Conservation (phyloP, 2,113 vertebrate genomes). For the Piprites chloris region DNA sequence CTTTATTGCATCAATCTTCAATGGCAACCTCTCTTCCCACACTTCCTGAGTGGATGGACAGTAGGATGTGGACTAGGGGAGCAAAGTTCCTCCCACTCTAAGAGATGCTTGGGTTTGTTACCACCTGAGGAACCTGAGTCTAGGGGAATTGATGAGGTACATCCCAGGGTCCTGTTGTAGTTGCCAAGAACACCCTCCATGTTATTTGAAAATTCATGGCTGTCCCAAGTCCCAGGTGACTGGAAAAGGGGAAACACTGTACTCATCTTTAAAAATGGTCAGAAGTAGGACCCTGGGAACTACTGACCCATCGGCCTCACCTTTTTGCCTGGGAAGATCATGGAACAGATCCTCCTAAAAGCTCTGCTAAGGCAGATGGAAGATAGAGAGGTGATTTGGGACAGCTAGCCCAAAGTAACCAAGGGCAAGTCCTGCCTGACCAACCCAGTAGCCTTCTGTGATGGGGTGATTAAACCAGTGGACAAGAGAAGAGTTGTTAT, state of each 20-base stretch:
- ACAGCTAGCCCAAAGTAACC: neutral
- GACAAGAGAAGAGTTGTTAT: too few species aligned
- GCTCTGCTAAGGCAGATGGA: neutral
- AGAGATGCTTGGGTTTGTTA: neutral
- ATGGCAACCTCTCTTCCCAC: neutral
- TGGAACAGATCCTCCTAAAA: neutral
- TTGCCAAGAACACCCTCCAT: neutral
- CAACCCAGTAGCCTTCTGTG: neutral
- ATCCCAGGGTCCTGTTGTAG: neutral
- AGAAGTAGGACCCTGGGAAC: neutral
- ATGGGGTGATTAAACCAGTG: neutral
- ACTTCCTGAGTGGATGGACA: neutral
- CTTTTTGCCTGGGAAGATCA: accelerated
- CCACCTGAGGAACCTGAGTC: neutral
- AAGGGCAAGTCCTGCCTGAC: neutral
- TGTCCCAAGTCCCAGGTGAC: neutral
- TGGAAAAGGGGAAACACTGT: neutral
- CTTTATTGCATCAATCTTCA: neutral
- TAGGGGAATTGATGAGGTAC: neutral
- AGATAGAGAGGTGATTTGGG: neutral
- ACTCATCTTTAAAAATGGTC: neutral
- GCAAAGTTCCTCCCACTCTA: neutral
- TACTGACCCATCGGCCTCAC: neutral
- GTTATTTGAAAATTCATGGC: neutral
- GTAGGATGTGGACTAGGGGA: neutral